Base-by-base conservation (phyloP, 2,113 vertebrate genomes). In the Corythornis vintsioides region DNA sequence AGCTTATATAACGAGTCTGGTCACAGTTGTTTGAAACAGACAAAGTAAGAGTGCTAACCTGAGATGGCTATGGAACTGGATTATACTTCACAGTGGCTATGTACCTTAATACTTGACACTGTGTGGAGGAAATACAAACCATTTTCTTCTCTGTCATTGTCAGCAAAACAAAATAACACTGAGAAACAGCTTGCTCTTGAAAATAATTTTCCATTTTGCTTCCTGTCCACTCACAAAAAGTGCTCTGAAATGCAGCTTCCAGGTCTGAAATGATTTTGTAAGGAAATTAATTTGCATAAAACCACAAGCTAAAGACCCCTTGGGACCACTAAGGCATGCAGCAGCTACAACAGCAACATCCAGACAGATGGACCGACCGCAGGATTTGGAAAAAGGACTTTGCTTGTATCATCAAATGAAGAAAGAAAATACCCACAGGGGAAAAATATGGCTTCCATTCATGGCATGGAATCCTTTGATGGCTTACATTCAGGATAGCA, bases 201-300 rank as follows among this genome's bases (percentile, higher is more conserved):
- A 89, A 77, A 50, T n/a, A 0, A 38, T 85, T 89, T 77, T 90
- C 13, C 20, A 45, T 75, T 82, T 81, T 73, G 18, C 22, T 91
- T 93, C 60, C 60, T 52, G 24, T 67, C 71, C 67, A 63, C 10
- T 65, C 26, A 70, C 15, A 84, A 76, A 40, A 82, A 79, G 26
- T 16, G 2, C 15, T 67, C 28, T 66, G 56, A 82, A 88, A 31
- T 57, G 65, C 11, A 10, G 59, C 66, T 88, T 79, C 17, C 50
- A 65, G 31, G 20, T 87, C 50, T 94, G 67, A 79, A 92, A 84
- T 79, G 0, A 87, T 85, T 90, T 73, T 87, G 38, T 89, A 31
- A 69, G 67, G 55, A 73, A 73, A 69, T 33, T n/a, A 79, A 53
- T 94, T 85, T 87, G 63, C 64, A 89, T 91, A 60, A 77, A 94